Conservation (phyloP, 2,888 invertebrate genomes). For the Spilarctia lutea region DNA sequence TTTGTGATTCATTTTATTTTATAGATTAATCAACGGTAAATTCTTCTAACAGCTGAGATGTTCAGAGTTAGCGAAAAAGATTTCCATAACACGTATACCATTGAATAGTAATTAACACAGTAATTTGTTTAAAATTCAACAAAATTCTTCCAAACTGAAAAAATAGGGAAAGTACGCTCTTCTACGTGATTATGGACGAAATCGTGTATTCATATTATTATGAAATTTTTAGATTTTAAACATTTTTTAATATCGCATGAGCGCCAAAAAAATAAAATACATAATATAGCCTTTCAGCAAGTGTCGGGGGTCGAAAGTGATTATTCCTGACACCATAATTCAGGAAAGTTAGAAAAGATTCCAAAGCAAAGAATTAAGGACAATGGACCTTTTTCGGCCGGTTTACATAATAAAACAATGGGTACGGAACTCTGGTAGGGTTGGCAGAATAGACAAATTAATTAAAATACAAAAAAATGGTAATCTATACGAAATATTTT, state of each 20-base stretch:
- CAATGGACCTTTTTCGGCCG: conserved; percentile 62
- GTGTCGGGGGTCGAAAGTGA: conserved; percentile 68
- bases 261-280: conserved; percentile 48
- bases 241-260: conserved; percentile 20
- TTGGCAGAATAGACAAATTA: conserved; percentile 25
- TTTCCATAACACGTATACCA: background rate
- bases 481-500: background rate
- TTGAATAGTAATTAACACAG: no score
- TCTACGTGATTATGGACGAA: background rate
- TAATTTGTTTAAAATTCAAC: background rate
- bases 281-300: conserved; percentile 58
- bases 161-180: background rate
- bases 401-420: conserved; percentile 75
- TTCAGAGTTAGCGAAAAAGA: background rate
- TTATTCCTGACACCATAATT: conserved; percentile 78
- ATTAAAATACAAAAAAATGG: background rate
- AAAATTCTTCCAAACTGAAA: background rate
- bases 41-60: background rate
- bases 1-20: no score
- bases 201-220: conserved; percentile 17
- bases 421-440: conserved; percentile 50
- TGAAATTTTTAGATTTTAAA: conserved; percentile 39
- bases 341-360: conserved; percentile 77
- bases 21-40: background rate
- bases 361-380: conserved; percentile 72